Evolutionary conservation across 92 coral and sea anemone species (phyloP).

Genomic region (Phenganax subtilis): DNA sequence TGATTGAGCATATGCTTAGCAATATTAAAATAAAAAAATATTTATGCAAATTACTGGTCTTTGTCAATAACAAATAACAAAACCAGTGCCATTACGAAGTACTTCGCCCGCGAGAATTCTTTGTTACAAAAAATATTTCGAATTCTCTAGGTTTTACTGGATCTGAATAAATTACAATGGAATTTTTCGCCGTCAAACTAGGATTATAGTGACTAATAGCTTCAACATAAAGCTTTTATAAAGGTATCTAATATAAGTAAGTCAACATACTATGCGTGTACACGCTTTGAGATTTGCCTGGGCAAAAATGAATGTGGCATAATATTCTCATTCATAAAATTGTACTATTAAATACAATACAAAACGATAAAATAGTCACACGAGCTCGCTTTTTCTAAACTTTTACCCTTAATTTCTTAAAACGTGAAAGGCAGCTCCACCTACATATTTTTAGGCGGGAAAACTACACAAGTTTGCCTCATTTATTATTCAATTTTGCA

Average conservation of each 20-base stretch:
- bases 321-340: too few species aligned
- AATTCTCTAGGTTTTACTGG: slow-evolving; percentile 1
- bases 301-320: too few species aligned
- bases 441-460: too few species aligned
- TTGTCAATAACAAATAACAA: too few species aligned
- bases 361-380: too few species aligned
- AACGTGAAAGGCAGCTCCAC: too few species aligned
- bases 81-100: too few species aligned
- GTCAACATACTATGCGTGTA: not conserved
- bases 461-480: too few species aligned
- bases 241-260: not conserved
- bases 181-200: not conserved
- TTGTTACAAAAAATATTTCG: slow-evolving; percentile 1
- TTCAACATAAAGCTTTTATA: not conserved
- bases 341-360: too few species aligned
- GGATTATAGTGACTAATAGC: slow-evolving; percentile 14
- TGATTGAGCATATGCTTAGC: slow-evolving; percentile 27
- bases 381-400: too few species aligned
- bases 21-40: not conserved
- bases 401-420: too few species aligned
- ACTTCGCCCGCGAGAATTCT: not conserved
- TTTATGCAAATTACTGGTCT: slow-evolving; percentile 1
- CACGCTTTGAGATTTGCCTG: not conserved
- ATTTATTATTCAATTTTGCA: too few species aligned
- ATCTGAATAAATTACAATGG: not conserved